Evolutionary conservation across 2,888 invertebrate genomes (phyloP).

Genomic region (Drosophila parthenogenetica): DNA sequence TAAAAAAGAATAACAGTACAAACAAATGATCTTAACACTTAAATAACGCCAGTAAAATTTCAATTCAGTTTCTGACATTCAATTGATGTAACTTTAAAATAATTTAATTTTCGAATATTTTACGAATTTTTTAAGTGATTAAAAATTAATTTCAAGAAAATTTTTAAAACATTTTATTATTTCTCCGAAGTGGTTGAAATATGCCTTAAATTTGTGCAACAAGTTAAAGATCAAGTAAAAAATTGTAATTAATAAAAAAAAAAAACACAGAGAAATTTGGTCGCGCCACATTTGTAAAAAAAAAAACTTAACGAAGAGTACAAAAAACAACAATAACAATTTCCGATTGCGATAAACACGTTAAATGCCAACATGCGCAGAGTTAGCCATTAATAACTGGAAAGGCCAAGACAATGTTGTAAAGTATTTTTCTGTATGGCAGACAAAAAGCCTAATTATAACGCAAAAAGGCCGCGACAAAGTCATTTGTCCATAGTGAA

Average conservation of each 20-base stretch:
- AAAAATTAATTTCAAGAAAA: constrained; percentile 23
- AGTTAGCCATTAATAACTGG: constrained; percentile 78
- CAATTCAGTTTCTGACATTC: background rate
- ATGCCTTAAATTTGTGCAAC: constrained; percentile 20
- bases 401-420: constrained; percentile 70
- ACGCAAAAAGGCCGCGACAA: constrained; percentile 74
- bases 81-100: constrained; percentile 5
- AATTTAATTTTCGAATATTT: constrained; percentile 9
- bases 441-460: constrained; percentile 60
- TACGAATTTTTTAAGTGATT: constrained; percentile 22
- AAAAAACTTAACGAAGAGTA: no score
- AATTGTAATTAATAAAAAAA: background rate
- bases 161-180: constrained; percentile 25
- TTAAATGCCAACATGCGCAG: constrained; percentile 71
- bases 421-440: constrained; percentile 66
- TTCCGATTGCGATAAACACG: constrained; percentile 66
- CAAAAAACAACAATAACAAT: constrained; percentile 30
- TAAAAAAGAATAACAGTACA: background rate
- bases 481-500: constrained; percentile 81
- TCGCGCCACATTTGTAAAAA: constrained; percentile 9
- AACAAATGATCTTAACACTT: background rate
- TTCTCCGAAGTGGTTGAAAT: constrained; percentile 32
- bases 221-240: constrained; percentile 1
- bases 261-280: constrained; percentile 35
- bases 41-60: background rate